phyloP scores from a whole-genome alignment of 1,140 invertebrate genomes.

The Cardiocondyla obscurior region DNA sequence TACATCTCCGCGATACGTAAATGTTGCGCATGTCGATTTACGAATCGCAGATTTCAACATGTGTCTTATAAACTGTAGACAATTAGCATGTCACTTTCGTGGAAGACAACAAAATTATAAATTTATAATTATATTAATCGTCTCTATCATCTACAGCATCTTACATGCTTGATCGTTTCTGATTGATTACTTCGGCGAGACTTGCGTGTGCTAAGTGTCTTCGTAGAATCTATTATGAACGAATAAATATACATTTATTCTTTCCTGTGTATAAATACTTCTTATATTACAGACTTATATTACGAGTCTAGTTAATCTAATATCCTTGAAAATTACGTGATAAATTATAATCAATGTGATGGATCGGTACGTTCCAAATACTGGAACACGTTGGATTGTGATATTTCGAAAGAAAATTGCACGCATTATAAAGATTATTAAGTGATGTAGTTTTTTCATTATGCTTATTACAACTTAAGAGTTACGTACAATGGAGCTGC shows the following conservation, averaged over 20 bases:
- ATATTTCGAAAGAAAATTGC: conserved; percentile 7
- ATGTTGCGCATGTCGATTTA: not conserved
- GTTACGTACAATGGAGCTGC: conserved; percentile 6
- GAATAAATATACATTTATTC: conserved; percentile 13
- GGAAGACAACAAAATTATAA: conserved; percentile 37
- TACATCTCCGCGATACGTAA: not conserved
- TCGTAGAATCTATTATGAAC: not conserved
- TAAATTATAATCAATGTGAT: not conserved
- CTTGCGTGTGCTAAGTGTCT: conserved; percentile 28
- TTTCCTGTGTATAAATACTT: conserved; percentile 23
- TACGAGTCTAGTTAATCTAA: not conserved
- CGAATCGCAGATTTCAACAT: not conserved
- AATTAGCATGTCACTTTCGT: not conserved
- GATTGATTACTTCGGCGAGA: conserved; percentile 19
- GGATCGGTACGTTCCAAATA: not conserved
- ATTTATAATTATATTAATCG: no score
- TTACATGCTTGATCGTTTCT: not conserved
- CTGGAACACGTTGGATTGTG: not conserved
- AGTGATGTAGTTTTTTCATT: not conserved
- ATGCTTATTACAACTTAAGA: conserved; percentile 11
- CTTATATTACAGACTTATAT: not conserved
- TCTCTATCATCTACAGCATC: not conserved
- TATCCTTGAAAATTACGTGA: conserved; percentile 15
- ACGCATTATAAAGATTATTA: conserved; percentile 2
- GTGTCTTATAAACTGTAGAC: not conserved